These are phyloP conservation scores for Tipula vernalis DNA, from an alignment of 2,888 invertebrate species.

Conservation along the genomic window DNA sequence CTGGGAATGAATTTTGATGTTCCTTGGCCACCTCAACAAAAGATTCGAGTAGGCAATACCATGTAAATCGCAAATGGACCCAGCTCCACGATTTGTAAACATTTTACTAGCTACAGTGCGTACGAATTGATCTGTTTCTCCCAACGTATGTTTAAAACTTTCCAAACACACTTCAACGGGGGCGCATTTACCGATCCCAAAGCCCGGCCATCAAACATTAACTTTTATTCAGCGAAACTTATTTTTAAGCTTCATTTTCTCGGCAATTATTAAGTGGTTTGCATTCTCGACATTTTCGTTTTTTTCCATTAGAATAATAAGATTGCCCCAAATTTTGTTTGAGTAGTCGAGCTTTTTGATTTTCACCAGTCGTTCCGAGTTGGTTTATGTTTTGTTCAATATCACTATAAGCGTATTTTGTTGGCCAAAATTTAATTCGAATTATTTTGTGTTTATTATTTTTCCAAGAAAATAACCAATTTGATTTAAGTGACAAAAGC, in stretches of 20 bases:
- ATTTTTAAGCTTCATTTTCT: background rate
- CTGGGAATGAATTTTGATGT: background rate
- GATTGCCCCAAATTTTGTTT: background rate
- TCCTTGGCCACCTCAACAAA: background rate
- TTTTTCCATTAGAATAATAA: background rate
- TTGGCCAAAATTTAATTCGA: background rate
- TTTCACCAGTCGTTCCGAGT: background rate
- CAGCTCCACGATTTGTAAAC: background rate
- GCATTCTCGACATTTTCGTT: background rate
- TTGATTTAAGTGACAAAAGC: too few species aligned
- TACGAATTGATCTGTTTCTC: background rate
- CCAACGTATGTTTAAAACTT: background rate
- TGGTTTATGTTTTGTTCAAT: background rate
- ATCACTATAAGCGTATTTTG: too few species aligned
- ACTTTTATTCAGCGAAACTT: background rate
- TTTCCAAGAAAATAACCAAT: background rate
- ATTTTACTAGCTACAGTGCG: background rate
- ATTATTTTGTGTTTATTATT: too few species aligned
- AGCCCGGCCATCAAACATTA: background rate
- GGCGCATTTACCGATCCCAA: background rate
- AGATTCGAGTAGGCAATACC: background rate
- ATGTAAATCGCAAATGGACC: background rate
- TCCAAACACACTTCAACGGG: background rate
- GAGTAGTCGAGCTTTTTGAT: background rate
- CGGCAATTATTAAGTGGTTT: background rate